phyloP scores from a whole-genome alignment of 2,113 vertebrate species.

The Dendrocopos noguchii region DNA sequence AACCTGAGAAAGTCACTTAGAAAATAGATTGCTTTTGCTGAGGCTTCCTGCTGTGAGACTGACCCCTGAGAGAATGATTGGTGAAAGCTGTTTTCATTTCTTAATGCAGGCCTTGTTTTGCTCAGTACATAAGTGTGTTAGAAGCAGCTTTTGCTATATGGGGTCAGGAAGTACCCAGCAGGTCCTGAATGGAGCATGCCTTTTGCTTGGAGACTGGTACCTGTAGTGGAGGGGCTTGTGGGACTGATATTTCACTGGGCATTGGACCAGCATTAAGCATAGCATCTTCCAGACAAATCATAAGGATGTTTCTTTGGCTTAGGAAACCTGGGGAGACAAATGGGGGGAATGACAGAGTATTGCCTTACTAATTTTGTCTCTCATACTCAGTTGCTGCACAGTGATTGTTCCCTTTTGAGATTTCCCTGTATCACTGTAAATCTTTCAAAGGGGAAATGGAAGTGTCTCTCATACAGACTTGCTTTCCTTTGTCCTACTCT shows the following conservation, averaged over 20 bases:
- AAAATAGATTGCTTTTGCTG: neutral
- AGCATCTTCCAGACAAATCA: neutral
- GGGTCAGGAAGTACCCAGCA: neutral
- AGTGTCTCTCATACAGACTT: neutral
- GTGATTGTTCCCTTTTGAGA: neutral
- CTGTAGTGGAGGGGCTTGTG: neutral
- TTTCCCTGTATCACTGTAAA: neutral
- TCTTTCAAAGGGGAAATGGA: neutral
- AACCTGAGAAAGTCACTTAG: neutral
- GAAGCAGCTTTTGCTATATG: neutral
- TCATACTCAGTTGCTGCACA: neutral
- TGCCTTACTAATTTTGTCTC: neutral
- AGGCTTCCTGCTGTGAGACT: neutral
- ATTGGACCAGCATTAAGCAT: neutral
- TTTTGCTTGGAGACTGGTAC: neutral
- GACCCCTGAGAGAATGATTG: neutral
- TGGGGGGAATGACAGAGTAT: neutral
- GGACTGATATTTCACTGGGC: neutral
- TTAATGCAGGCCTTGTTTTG: neutral
- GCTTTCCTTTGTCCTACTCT: neutral
- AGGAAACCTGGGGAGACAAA: neutral
- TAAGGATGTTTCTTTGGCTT: neutral
- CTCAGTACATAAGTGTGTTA: neutral
- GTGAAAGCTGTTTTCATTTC: neutral
- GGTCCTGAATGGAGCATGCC: neutral